These are phyloP conservation scores for Pseudocheirus occidentalis DNA, from an alignment of 2,797 vertebrate genomes.

Conservation along the genomic window DNA sequence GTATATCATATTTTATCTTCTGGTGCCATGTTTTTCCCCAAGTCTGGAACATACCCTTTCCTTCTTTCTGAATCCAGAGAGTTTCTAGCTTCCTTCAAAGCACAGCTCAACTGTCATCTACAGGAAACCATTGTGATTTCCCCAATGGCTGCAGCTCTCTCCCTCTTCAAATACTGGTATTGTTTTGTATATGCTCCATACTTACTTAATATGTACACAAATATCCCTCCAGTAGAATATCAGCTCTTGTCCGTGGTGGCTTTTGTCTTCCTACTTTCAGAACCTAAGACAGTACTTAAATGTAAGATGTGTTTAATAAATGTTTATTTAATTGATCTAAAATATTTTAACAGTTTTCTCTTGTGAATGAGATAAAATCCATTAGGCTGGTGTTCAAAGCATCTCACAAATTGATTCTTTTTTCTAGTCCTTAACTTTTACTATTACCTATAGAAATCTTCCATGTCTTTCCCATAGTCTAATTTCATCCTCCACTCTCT, in stretches of 20 bases:
- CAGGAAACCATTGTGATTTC: neutral
- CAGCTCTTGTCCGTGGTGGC: neutral
- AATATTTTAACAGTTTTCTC: neutral
- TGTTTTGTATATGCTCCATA: neutral
- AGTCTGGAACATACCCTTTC: neutral
- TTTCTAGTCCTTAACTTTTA: neutral
- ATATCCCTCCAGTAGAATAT: neutral
- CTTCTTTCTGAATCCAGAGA: neutral
- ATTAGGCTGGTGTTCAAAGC: neutral
- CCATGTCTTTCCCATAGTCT: neutral
- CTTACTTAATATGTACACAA: neutral
- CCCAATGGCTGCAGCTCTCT: neutral
- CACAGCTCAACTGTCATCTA: neutral
- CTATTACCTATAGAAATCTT: neutral
- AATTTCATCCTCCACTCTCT: neutral
- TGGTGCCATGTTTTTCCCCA: neutral
- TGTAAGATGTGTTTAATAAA: neutral
- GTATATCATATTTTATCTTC: neutral
- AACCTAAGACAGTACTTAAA: neutral
- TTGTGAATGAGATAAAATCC: neutral
- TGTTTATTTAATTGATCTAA: neutral
- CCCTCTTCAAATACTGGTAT: neutral
- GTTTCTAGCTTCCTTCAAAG: neutral
- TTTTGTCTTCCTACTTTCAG: neutral
- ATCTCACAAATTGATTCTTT: neutral